Conservation (phyloP, 2,797 vertebrate species). For the Tarsius wallacei region DNA sequence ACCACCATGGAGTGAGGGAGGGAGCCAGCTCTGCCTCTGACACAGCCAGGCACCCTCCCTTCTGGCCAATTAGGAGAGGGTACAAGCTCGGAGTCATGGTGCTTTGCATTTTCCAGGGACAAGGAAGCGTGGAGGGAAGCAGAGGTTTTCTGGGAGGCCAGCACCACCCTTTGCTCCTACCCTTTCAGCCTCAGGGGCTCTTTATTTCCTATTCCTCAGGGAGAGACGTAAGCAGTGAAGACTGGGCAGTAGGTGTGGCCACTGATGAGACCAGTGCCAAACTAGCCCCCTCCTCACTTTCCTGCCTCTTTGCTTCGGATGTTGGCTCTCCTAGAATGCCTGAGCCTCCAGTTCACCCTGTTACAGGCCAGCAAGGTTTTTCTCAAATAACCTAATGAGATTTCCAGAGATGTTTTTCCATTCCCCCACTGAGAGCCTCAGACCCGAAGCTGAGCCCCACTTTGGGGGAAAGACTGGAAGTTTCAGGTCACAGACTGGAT, state of each 20-base stretch:
- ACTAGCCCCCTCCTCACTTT: too few species aligned
- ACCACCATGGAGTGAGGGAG: neutral
- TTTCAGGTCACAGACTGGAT: constrained; percentile 4
- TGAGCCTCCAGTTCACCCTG: neutral
- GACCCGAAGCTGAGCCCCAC: neutral
- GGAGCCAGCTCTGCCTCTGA: neutral
- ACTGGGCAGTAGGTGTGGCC: neutral
- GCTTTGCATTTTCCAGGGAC: neutral
- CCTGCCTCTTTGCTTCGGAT: neutral
- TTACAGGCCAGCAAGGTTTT: neutral
- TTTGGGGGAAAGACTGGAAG: neutral
- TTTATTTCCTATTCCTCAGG: neutral
- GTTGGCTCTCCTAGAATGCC: neutral
- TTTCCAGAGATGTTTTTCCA: constrained; percentile 31
- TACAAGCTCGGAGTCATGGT: fast-evolving
- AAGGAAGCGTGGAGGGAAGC: neutral
- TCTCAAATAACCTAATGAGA: constrained; percentile 34
- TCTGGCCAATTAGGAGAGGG: neutral
- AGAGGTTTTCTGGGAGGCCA: constrained; percentile 12
- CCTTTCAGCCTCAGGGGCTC: neutral
- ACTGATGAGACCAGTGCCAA: neutral
- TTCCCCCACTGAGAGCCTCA: neutral
- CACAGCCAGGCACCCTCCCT: neutral
- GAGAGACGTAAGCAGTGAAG: neutral
- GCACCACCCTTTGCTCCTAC: neutral